Conservation (phyloP, 2,888 invertebrate genomes). For the Eilema sororculum region DNA sequence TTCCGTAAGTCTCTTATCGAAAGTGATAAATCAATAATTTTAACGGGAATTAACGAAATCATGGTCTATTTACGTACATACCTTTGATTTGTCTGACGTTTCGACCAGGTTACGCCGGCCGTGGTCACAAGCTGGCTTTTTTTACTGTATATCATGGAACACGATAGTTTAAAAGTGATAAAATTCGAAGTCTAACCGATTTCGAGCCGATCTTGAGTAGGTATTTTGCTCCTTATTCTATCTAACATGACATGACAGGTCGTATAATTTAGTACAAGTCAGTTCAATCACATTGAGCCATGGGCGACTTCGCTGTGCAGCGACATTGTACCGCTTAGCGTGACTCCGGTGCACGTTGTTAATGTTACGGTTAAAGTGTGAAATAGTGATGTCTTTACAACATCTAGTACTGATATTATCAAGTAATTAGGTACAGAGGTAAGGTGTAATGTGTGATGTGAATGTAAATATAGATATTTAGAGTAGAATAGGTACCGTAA, state of each 20-base stretch:
- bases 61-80: too few species aligned
- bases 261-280: constrained; percentile 27
- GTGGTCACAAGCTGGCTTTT: too few species aligned
- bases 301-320: constrained; percentile 47
- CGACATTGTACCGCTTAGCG: constrained; percentile 44
- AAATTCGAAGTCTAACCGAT: background rate
- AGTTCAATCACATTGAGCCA: constrained; percentile 37
- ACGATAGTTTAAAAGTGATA: background rate
- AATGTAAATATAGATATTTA: background rate
- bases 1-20: background rate
- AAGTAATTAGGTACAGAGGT: too few species aligned
- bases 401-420: background rate
- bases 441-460: too few species aligned
- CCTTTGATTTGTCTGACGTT: too few species aligned
- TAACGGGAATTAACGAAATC: too few species aligned
- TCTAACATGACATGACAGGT: constrained; percentile 14
- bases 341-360: constrained; percentile 40
- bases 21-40: too few species aligned
- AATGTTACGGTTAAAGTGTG: constrained; percentile 32
- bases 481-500: too few species aligned
- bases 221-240: constrained; percentile 13
- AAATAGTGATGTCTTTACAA: background rate
- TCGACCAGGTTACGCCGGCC: too few species aligned
- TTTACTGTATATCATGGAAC: too few species aligned
- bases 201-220: background rate